These are phyloP conservation scores for Trichogramma evanescens DNA, from an alignment of 2,888 invertebrate species.

Conservation along the genomic window DNA sequence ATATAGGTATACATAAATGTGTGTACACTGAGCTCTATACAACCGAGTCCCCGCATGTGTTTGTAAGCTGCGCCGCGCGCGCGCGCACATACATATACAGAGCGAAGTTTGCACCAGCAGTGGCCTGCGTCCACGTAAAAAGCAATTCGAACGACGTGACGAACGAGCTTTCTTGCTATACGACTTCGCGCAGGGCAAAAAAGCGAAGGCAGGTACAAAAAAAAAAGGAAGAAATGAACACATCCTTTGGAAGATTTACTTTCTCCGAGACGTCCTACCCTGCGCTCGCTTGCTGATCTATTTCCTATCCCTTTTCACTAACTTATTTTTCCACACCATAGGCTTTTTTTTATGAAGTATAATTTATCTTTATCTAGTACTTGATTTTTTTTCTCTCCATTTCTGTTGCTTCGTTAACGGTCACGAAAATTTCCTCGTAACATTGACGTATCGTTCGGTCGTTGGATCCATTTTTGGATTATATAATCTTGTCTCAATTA, in stretches of 20 bases:
- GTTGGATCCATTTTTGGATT: no score
- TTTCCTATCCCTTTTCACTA: neutral
- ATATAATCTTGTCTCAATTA: no score
- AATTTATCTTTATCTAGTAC: no score
- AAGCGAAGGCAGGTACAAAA: neutral
- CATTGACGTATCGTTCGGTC: no score
- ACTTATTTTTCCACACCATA: no score
- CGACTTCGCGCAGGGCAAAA: neutral
- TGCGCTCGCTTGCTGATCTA: neutral
- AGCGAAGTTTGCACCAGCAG: neutral
- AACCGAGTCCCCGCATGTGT: neutral
- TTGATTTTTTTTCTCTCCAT: neutral
- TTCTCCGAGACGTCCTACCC: constrained; percentile 5
- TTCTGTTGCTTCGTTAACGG: neutral
- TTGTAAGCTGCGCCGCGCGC: neutral
- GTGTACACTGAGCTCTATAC: no score
- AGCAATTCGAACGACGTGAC: constrained; percentile 29
- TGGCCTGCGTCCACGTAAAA: constrained; percentile 23
- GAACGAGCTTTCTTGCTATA: constrained; percentile 19
- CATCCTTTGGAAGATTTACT: constrained; percentile 12
- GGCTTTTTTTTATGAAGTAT: no score
- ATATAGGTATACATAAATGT: no score
- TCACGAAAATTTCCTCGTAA: no score
- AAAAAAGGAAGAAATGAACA: no score
- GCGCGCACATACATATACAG: neutral